Base-by-base conservation (phyloP, 2,113 vertebrate species). In the Pyrgilauda ruficollis region DNA sequence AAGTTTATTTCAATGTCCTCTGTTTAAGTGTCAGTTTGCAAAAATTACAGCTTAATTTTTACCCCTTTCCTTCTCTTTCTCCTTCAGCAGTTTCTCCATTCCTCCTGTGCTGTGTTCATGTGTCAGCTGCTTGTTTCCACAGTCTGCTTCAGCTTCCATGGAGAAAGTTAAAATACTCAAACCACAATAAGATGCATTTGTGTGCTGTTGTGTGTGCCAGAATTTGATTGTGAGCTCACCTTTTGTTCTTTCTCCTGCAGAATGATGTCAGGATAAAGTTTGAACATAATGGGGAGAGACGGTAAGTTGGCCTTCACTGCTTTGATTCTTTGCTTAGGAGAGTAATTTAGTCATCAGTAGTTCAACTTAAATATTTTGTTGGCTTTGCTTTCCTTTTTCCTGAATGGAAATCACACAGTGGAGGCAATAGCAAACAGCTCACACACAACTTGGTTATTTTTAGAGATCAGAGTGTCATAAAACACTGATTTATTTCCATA, bases 241-340 rank as follows among this genome's bases (percentile, higher is more conserved):
- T 95, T 80, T 86, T 21, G 43, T 87, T 92, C 96, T 84, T 91
- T 95, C 92, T 87, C 39, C 26, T 96, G 62, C 98, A 99, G 99
- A 99, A 98, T 41, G 99, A 99, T 56, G 98, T 99, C 93, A 98
- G 99, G 97, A 99, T 99, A 83, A 99, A 99, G 97, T 99, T 99
- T 98, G 99, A 99, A 93, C 98, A 99, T 95, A 98, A 98, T 1
- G 99, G 99, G 81, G 99, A 99, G 96, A 98, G 98, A 85, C 98
- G 99, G 99, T 99, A 89, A 98, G 98, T 97, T 94, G 75, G n/a
- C 73, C 27, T 84, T 73, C 33, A 3, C 15, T 90, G 6, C 75
- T 87, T 35, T 17, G 15, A 10, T 55, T 41, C 66, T 90, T 52
- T 91, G 41, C 69, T 81, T 15, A 27, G 58, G 21, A 35, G 52